Conservation (phyloP, 2,888 invertebrate genomes). For the Euproctis similis region DNA sequence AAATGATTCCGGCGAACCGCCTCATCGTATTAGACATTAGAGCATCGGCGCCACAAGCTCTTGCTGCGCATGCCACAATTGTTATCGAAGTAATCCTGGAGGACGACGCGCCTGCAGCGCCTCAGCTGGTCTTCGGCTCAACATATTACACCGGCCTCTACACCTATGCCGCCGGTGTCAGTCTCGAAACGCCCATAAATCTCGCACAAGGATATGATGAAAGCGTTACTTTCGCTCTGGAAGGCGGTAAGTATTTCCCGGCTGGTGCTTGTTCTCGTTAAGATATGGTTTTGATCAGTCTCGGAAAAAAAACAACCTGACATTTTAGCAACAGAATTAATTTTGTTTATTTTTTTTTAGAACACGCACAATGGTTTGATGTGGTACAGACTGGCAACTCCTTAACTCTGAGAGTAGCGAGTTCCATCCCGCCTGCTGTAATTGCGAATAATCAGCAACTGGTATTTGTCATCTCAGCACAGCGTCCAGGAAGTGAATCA, state of each 20-base stretch:
- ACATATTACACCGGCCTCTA: slow-evolving; percentile 30
- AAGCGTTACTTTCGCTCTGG: slow-evolving; percentile 22
- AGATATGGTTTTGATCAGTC: no score
- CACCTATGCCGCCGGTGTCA: slow-evolving; percentile 15
- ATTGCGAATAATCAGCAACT: slow-evolving; percentile 19
- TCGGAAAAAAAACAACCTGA: no score
- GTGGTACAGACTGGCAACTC: slow-evolving; percentile 5
- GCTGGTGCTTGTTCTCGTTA: not conserved
- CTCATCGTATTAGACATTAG: slow-evolving; percentile 19
- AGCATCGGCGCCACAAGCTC: slow-evolving; percentile 15
- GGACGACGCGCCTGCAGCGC: not conserved
- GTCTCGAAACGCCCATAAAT: slow-evolving; percentile 19
- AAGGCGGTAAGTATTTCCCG: slow-evolving; percentile 32
- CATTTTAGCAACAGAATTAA: not conserved
- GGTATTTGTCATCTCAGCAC: slow-evolving; percentile 18
- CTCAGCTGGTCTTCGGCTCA: slow-evolving; percentile 12
- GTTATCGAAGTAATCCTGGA: slow-evolving; percentile 16
- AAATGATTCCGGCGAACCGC: slow-evolving; percentile 13
- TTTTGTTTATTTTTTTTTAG: slow-evolving; percentile 18
- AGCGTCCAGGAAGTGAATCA: slow-evolving; percentile 8
- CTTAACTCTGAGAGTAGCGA: slow-evolving; percentile 5
- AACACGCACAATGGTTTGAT: slow-evolving; percentile 24
- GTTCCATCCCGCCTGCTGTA: slow-evolving; percentile 12
- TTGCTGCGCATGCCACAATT: slow-evolving; percentile 19
- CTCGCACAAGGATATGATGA: slow-evolving; percentile 25